Percentiles rank a stretch among this genome's conserved stretches.
These are phyloP conservation scores for Sus scrofa DNA, from an alignment of 2,113 vertebrate genomes.

Conservation along the genomic window T2T-Sscrofa CM000820.6:92045001-92045500, in stretches of 20 bases:
- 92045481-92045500: neutral
- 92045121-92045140: neutral
- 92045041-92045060: neutral
- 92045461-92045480: conserved; percentile 12
- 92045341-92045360: neutral
- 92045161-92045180: neutral
- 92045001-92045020: neutral
- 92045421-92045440: neutral
- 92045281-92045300: neutral
- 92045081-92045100: neutral
- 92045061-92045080: neutral
- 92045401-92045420: neutral
- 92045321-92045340: neutral
- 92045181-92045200: conserved; percentile 7
- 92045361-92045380: neutral
- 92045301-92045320: neutral
- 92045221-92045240: neutral
- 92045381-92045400: neutral
- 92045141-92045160: neutral
- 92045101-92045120: neutral
- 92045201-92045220: neutral
- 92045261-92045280: neutral
- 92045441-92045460: neutral
- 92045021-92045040: neutral
- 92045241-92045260: neutral